Conservation (phyloP, 2,888 invertebrate genomes). For the Diachrysia chrysitis region DNA sequence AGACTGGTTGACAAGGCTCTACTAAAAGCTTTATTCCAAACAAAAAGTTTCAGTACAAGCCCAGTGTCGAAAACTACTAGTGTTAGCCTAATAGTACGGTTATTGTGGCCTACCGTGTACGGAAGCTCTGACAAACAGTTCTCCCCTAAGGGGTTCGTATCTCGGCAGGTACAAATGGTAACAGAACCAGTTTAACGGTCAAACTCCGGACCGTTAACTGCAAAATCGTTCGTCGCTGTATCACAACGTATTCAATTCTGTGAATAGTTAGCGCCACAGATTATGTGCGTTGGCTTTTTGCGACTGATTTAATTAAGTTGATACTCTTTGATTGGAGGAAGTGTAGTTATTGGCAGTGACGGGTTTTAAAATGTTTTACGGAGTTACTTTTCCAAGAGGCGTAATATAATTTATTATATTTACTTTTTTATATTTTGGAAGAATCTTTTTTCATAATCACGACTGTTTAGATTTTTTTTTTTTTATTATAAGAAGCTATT, state of each 20-base stretch:
- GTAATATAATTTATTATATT: no score
- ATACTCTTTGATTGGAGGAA: constrained; percentile 8
- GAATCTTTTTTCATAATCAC: no score
- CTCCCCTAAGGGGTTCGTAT: constrained; percentile 60
- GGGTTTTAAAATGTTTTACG: background rate
- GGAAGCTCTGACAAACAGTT: constrained; percentile 65
- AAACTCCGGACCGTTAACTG: constrained; percentile 76
- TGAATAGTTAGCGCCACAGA: constrained; percentile 47
- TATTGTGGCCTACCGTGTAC: constrained; percentile 53
- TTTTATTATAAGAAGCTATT: background rate
- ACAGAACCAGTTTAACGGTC: constrained; percentile 82
- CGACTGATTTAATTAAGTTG: constrained; percentile 9
- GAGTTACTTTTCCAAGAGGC: no score
- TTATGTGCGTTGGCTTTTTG: constrained; percentile 25
- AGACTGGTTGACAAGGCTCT: no score
- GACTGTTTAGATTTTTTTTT: no score
- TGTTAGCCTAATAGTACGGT: constrained; percentile 26
- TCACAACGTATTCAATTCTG: constrained; percentile 55
- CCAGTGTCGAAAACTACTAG: background rate
- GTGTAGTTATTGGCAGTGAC: background rate
- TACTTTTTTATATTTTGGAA: no score
- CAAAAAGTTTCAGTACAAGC: background rate
- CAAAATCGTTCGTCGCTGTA: constrained; percentile 72
- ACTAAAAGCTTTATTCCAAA: background rate
- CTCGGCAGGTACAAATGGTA: constrained; percentile 69